Conservation (phyloP, 2,113 vertebrate genomes). For the Dasyurus viverrinus region DNA sequence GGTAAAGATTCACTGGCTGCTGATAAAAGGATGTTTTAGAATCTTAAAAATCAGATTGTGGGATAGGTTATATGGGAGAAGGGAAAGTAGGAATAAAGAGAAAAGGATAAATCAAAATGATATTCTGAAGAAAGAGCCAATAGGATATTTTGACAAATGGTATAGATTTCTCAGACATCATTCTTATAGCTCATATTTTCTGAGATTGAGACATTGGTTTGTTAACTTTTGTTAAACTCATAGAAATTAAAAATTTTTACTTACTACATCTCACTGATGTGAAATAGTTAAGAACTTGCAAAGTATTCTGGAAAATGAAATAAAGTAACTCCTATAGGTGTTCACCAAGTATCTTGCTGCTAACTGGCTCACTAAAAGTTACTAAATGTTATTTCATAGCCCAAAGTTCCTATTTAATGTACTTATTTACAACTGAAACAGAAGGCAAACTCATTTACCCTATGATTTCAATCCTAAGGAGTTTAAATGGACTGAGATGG, state of each 20-base stretch:
- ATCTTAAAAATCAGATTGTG: not conserved
- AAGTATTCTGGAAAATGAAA: not conserved
- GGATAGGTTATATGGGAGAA: not conserved
- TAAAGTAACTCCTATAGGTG: not conserved
- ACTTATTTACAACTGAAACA: not conserved
- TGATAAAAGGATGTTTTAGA: not conserved
- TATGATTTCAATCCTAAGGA: not conserved
- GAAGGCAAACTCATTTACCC: not conserved
- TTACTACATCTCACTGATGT: not conserved
- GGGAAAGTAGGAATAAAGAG: not conserved
- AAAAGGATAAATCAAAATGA: not conserved
- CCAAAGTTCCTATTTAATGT: not conserved
- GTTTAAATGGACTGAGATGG: not conserved
- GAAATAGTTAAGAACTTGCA: not conserved
- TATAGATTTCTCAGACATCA: not conserved
- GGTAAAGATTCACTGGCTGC: not conserved
- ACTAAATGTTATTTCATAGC: not conserved
- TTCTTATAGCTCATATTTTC: not conserved
- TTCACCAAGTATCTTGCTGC: not conserved
- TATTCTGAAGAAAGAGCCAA: slow-evolving; percentile 2
- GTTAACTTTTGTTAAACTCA: not conserved
- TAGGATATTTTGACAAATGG: not conserved
- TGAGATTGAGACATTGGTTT: not conserved
- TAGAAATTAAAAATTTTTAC: not conserved
- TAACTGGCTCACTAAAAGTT: not conserved